phyloP scores from a whole-genome alignment of 2,113 vertebrate genomes.

The Camelus bactrianus region DNA sequence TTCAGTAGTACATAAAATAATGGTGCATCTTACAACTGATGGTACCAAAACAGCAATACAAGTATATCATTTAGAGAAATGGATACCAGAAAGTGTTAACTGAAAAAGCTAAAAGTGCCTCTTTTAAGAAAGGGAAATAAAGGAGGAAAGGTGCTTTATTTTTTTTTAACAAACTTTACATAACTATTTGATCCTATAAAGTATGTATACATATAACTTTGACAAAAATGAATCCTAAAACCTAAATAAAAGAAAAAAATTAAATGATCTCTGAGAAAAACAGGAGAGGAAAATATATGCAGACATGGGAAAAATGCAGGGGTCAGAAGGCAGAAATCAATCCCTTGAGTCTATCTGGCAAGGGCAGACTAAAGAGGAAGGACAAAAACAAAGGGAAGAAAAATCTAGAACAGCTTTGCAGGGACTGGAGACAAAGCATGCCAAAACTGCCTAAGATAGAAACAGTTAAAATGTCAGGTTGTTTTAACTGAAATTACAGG shows the following conservation, averaged over 20 bases:
- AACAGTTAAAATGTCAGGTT: not conserved
- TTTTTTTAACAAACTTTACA: not conserved
- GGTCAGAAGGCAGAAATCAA: not conserved
- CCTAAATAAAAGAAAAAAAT: not conserved
- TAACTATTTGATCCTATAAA: conserved; percentile 2
- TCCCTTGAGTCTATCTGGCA: not conserved
- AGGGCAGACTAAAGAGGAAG: not conserved
- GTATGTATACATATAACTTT: not conserved
- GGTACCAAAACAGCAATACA: conserved; percentile 21
- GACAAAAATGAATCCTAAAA: conserved; percentile 35
- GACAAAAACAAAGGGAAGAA: conserved; percentile 42
- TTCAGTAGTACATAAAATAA: not conserved
- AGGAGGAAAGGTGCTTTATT: not conserved
- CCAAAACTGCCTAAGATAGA: conserved; percentile 17
- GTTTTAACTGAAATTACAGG: not conserved
- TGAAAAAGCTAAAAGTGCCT: conserved; percentile 8
- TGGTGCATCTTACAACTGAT: not conserved
- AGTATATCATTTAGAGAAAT: conserved; percentile 1
- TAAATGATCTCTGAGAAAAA: conserved; percentile 25
- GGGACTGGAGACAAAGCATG: not conserved
- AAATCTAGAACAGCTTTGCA: not conserved
- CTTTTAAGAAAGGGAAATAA: not conserved
- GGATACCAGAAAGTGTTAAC: not conserved
- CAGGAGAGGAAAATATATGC: not conserved
- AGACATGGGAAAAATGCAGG: not conserved